Base-by-base conservation (phyloP, 2,113 vertebrate genomes). In the Hydrochoerus hydrochaeris region DNA sequence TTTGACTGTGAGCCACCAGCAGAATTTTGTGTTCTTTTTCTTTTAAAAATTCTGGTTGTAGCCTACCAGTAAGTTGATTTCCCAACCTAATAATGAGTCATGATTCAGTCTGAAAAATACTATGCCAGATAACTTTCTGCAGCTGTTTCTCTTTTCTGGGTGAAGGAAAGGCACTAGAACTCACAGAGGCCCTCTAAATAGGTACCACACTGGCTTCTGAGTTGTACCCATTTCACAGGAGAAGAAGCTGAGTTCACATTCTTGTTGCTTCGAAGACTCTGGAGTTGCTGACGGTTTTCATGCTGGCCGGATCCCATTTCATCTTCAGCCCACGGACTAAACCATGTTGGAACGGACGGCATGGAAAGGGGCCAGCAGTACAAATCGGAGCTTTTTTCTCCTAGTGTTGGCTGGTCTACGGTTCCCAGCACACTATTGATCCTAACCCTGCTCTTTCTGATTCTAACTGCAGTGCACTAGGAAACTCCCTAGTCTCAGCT, bases 21-120 rank as follows among this genome's bases (percentile, higher is more conserved):
- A 49, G 75, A 32, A 49, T 71, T n/a, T 73, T 71, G 35, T 73
- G 11, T 62, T 75, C 57, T 24, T 85, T 87, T 13, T 52, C 41
- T 87, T 88, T 89, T 30, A 90, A 71, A 87, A 95, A 28, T n/a
- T 85, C 88, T 96, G 26, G 35, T 90, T 85, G 52, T 54, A 92
- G 52, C 5, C 60, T 71, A 86, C 73, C 90, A 86, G 85, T 80
- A 80, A 87, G 49, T 71, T 46, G 1, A 85, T 92, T 96, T 96
- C 54, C 91, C 52, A 87, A 84, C 32, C 38, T 60, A 63, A 54
- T 85, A 54, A 88, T 65, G 90, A 95, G 30, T 88, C 69, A 62
- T 41, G 35, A 90, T 88, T 95, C 28, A 38, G 28, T 71, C 90
- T 65, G 77, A 86, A 96, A 94, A 75, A 78, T 38, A 13, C 32